Evolutionary conservation across 1,140 invertebrate genomes (phyloP), one percentile per base, ranked within the genome.

Genomic region (Orius insidiosus): DNA sequence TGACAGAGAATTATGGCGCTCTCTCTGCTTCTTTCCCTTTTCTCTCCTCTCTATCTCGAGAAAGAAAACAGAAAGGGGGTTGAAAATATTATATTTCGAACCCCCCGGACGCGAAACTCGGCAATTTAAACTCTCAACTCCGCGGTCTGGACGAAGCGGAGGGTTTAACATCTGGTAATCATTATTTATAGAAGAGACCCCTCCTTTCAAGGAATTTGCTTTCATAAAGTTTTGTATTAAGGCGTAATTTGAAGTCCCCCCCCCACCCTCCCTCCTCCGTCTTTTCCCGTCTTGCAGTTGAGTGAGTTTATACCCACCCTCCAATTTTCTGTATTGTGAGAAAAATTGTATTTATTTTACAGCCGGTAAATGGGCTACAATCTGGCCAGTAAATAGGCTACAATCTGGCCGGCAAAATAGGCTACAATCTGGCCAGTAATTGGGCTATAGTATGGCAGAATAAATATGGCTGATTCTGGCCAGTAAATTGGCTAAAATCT

Each of bases 191-290:
- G 39, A 41, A 41, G 39, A 19, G 14, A 5, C 6, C 18, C 11
- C 39, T 41, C 39, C 39, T 41, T 41, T 41, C 39, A 41, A 16
- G 39, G 39, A 41, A 41, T 41, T 41, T 41, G 39, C 39, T 41
- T 41, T 41, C 39, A 41, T 41, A 41, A 41, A 41, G 39, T 41
- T 41, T 41, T 41, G 39, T 41, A 41, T 41, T 41, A 41, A 41
- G 39, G 39, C 39, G 39, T 41, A 41, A 41, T 41, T 41, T 41
- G 39, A 41, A 41, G 39, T 41, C 39, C 39, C 14, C 16, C 13
- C 24, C 39, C 39, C 5, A 5, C 13, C 39, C 24, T 11, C 39
- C 16, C 16, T 19, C 13, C 8, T 14, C 36, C 7, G 8, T 14
- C 8, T 5, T 41, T 19, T 5, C 18, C 39, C 24, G 9, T 41